Conservation (phyloP, 2,797 vertebrate species). For the Geotrypetes seraphini region DNA sequence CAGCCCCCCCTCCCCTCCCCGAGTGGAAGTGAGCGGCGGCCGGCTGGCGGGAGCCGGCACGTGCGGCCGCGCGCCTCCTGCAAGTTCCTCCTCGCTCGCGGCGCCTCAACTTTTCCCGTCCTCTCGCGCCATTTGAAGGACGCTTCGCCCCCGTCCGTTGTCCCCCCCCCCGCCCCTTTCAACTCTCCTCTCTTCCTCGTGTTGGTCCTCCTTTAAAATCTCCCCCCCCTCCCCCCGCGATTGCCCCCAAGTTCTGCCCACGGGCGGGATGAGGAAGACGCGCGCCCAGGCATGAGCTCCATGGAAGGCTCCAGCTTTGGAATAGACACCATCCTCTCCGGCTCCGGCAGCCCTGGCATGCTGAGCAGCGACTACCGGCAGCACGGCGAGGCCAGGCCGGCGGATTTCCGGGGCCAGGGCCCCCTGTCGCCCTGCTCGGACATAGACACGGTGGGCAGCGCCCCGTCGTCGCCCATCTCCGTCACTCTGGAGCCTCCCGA, state of each 20-base stretch:
- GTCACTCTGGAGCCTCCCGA: conserved; percentile 85
- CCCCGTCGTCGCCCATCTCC: conserved; percentile 87
- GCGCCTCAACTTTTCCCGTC: too few relatives aligned
- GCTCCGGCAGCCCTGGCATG: conserved; percentile 72
- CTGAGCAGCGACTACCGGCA: conserved; percentile 88
- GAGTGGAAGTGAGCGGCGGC: background rate
- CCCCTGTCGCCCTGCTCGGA: conserved; percentile 91
- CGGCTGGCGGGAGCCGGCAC: conserved; percentile 4
- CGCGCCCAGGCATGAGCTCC: conserved; percentile 51
- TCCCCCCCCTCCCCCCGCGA: too few relatives aligned
- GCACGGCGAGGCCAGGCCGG: conserved; percentile 68
- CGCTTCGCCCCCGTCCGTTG: background rate
- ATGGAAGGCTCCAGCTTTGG: conserved; percentile 98
- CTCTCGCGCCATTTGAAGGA: too few relatives aligned
- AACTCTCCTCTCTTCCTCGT: fast-evolving
- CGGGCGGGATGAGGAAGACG: conserved; percentile 61
- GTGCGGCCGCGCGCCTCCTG: conserved; percentile 6
- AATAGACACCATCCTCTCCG: conserved; percentile 95
- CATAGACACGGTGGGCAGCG: conserved; percentile 91
- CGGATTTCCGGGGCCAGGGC: conserved; percentile 85
- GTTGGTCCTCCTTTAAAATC: background rate
- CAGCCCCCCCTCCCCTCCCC: background rate
- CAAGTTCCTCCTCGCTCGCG: too few relatives aligned
- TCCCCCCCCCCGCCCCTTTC: too few relatives aligned
- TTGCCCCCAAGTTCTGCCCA: too few relatives aligned